A percentile compares a stretch with the other conserved stretches of the same genome.
phyloP scores from a whole-genome alignment of 2,113 vertebrate species.

The Pipa parva region DNA sequence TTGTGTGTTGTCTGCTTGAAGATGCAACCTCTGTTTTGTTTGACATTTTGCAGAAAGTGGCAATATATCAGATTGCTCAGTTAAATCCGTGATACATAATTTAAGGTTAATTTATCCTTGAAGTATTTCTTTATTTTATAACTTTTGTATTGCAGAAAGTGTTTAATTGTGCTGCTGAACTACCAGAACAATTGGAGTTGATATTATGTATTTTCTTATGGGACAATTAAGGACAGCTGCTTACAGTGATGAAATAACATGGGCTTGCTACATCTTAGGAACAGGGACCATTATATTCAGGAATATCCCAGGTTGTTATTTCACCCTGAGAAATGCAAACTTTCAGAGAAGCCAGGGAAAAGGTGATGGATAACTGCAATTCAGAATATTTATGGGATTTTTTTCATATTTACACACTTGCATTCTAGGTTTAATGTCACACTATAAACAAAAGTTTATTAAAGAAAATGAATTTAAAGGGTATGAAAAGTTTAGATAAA shows the following conservation, averaged over 20 bases:
- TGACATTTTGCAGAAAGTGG: slow-evolving; percentile 26
- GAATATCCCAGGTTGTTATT: slow-evolving; percentile 13
- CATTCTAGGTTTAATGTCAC: no score
- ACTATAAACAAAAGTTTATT: no score
- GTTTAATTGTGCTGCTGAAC: slow-evolving; percentile 67
- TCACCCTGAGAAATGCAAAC: background rate
- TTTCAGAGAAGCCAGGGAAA: background rate
- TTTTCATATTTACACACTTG: no score
- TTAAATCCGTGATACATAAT: slow-evolving; percentile 14
- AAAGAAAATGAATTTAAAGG: no score
- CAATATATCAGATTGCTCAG: slow-evolving; percentile 2
- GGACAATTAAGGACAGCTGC: slow-evolving; percentile 53
- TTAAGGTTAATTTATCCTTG: slow-evolving; percentile 56
- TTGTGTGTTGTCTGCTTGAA: slow-evolving; percentile 24
- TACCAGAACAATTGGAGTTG: slow-evolving; percentile 56
- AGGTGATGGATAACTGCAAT: no score
- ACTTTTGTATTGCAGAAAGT: slow-evolving; percentile 66
- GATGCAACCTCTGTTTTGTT: slow-evolving; percentile 44
- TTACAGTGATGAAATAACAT: slow-evolving; percentile 40
- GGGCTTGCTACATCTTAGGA: background rate
- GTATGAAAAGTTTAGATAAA: no score
- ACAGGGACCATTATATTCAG: slow-evolving; percentile 17
- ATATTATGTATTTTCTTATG: slow-evolving; percentile 45
- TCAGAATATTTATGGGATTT: no score
- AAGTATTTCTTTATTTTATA: slow-evolving; percentile 62